These are phyloP conservation scores for Empis livida DNA, from an alignment of 2,888 invertebrate genomes.

Conservation along the genomic window DNA sequence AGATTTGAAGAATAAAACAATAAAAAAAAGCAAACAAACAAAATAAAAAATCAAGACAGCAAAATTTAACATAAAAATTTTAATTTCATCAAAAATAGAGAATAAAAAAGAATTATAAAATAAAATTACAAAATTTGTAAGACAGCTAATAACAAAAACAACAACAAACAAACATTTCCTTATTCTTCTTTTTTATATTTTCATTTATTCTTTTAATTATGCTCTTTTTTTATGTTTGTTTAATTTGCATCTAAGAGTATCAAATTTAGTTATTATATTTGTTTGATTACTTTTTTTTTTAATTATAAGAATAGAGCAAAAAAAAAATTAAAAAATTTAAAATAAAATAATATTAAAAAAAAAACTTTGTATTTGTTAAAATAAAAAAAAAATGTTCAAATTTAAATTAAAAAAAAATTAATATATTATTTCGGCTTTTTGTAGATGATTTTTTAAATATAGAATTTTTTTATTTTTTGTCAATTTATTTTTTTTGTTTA, in stretches of 20 bases:
- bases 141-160: slow-evolving; percentile 10
- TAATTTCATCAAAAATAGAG: slow-evolving; percentile 1
- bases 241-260: slow-evolving; percentile 1
- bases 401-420: slow-evolving; percentile 11
- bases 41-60: background rate
- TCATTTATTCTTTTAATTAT: background rate
- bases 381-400: slow-evolving; percentile 6
- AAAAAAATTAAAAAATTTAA: slow-evolving; percentile 18
- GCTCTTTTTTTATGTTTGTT: background rate
- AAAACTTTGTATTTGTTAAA: slow-evolving; percentile 7
- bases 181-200: background rate
- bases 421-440: slow-evolving; percentile 14
- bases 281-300: slow-evolving; percentile 1
- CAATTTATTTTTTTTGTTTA: background rate
- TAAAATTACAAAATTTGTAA: slow-evolving; percentile 15
- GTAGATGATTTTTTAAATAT: background rate
- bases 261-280: slow-evolving; percentile 24
- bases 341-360: slow-evolving; percentile 10
- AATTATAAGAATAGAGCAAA: background rate
- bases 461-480: background rate
- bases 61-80: background rate
- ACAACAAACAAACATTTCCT: background rate
- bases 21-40: background rate
- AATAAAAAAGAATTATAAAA: slow-evolving; percentile 5
- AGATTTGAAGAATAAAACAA: background rate